Base-by-base conservation (phyloP, 2,888 invertebrate species). In the Troides helena region DNA sequence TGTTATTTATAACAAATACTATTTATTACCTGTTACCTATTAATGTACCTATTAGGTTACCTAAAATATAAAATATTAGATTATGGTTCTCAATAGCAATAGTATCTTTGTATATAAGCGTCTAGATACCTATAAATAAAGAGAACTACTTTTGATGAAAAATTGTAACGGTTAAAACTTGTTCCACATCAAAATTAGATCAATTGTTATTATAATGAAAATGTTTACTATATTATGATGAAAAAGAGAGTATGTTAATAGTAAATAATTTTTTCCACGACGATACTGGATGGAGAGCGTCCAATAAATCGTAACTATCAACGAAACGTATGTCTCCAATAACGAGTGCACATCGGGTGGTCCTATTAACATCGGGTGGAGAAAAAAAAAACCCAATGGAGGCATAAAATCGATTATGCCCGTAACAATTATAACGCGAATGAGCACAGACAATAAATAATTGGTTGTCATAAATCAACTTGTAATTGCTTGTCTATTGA, bases 381-480 rank as follows among this genome's bases (percentile, higher is more conserved):
- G 74, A 30, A 39, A 8, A 72, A 71, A 75, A 77, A 73, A 72
- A 70, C 73, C 73, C 73, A 73, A 75, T 73, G 71, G 74, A 74
- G 72, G 73, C 76, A 74, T 74, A 79, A 80, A 81, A 82, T 80
- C 78, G 78, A 79, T 80, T 78, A 77, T 72, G 74, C 74, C 78
- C 76, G 76, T 76, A 79, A 80, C 78, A 82, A 83, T 83, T 81
- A 81, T 77, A 77, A 79, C 76, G 78, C 80, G 80, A 81, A 82
- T 82, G 79, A 77, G 76, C 75, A 76, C 75, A 77, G 81, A 82
- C 82, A 79, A 78, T 80, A 80, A 84, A 78, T 80, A 79, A 85
- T 85, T 78, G 78, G 67, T 74, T 71, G 61, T 71, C 75, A 82
- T 84, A 82, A 81, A 84, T 85, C 84, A 82, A 74, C 67, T 50